These are phyloP conservation scores for Drosophila barbarae DNA, from an alignment of 2,888 invertebrate species.

Conservation along the genomic window DNA sequence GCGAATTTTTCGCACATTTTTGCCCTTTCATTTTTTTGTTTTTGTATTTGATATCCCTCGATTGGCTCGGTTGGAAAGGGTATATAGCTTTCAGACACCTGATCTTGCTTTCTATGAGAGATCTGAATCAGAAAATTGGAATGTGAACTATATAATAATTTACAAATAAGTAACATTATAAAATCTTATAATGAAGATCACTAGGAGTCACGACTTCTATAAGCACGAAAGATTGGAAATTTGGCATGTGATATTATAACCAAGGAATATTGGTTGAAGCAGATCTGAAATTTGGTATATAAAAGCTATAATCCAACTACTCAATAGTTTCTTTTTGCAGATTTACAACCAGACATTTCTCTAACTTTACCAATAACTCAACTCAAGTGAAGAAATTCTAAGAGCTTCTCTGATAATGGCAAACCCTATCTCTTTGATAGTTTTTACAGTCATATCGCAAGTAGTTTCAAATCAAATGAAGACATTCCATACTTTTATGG, in stretches of 20 bases:
- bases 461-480: conserved; percentile 19
- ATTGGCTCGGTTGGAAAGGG: background rate
- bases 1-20: conserved; percentile 57
- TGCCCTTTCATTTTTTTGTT: conserved; percentile 9
- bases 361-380: background rate
- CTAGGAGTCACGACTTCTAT: background rate
- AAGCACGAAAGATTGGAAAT: no score
- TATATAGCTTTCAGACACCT: background rate
- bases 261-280: background rate
- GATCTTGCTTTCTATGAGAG: background rate
- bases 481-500: conserved; percentile 26
- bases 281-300: no score
- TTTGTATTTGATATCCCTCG: conserved; percentile 15
- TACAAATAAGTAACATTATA: background rate
- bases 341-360: background rate
- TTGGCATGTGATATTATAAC: background rate
- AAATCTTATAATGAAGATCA: background rate
- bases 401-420: background rate
- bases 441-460: conserved; percentile 8
- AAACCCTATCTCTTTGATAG: conserved; percentile 5
- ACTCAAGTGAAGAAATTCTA: background rate
- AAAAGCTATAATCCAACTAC: no score
- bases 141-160: background rate
- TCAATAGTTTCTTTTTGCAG: background rate
- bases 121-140: background rate